Percentiles rank a stretch among this genome's conserved stretches.
Conservation (phyloP, 2,113 vertebrate genomes). For the Electrona antarctica region DNA sequence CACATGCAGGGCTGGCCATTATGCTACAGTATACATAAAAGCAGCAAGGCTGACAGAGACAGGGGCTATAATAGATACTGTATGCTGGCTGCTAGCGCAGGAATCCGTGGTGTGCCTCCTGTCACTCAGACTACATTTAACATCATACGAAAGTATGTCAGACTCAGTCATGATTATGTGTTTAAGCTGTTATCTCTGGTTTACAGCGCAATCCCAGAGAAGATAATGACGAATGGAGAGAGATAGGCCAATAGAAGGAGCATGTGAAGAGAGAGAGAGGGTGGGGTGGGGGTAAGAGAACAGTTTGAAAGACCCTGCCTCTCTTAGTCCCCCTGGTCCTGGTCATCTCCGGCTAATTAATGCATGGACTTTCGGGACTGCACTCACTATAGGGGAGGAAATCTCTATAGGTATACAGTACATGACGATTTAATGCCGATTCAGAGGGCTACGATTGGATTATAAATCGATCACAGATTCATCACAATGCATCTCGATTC, state of each 20-base stretch:
- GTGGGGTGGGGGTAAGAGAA: background rate
- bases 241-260: background rate
- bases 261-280: background rate
- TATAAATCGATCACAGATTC: too few relatives aligned
- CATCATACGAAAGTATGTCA: background rate
- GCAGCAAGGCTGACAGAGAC: constrained; percentile 38
- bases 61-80: constrained; percentile 1
- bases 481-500: too few relatives aligned
- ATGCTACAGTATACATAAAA: constrained; percentile 12
- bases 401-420: background rate
- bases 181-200: constrained; percentile 14
- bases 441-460: too few relatives aligned
- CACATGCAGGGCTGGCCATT: background rate
- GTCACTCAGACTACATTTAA: constrained; percentile 24
- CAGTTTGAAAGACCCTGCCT: background rate
- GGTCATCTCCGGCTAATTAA: background rate
- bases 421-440: too few relatives aligned
- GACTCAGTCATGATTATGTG: constrained; percentile 22
- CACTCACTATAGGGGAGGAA: too few relatives aligned
- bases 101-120: constrained; percentile 17
- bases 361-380: too few relatives aligned
- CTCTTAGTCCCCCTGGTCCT: background rate
- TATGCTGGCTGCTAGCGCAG: background rate
- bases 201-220: constrained; percentile 20
- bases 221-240: constrained; percentile 2